Conservation (phyloP, 2,113 vertebrate genomes). For the Varanus salvator region DNA sequence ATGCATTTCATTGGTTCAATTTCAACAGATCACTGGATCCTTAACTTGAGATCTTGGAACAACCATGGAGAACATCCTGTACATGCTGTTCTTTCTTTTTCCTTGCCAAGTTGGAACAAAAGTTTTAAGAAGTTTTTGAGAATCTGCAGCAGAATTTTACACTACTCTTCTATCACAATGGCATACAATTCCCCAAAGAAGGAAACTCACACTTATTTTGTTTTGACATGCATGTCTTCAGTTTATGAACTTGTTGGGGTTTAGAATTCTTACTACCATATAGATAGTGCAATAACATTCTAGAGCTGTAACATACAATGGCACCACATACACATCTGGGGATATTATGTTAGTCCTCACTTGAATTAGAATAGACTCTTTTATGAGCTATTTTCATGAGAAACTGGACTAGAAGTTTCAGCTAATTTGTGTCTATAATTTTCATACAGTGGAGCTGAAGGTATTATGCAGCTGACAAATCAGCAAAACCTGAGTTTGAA, state of each 20-base stretch:
- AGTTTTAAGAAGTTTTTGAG: no score
- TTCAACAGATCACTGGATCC: neutral
- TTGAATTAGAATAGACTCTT: neutral
- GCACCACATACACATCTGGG: neutral
- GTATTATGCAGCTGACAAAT: neutral
- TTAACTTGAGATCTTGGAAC: neutral
- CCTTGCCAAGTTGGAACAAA: no score
- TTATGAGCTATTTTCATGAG: neutral
- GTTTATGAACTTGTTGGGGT: no score
- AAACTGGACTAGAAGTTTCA: neutral
- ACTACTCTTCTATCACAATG: no score
- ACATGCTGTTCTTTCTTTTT: neutral
- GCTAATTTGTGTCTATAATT: neutral
- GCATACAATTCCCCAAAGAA: no score
- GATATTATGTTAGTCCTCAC: neutral
- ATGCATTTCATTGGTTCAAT: neutral
- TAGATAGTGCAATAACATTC: neutral
- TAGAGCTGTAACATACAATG: neutral
- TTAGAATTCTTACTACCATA: neutral
- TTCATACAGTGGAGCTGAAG: neutral
- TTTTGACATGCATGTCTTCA: no score
- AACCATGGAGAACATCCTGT: neutral
- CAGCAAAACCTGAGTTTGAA: no score
- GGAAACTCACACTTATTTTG: no score
- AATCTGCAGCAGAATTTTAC: no score